Evolutionary conservation across 2,797 vertebrate genomes (phyloP).

Genomic region (Intellagama lesueurii): DNA sequence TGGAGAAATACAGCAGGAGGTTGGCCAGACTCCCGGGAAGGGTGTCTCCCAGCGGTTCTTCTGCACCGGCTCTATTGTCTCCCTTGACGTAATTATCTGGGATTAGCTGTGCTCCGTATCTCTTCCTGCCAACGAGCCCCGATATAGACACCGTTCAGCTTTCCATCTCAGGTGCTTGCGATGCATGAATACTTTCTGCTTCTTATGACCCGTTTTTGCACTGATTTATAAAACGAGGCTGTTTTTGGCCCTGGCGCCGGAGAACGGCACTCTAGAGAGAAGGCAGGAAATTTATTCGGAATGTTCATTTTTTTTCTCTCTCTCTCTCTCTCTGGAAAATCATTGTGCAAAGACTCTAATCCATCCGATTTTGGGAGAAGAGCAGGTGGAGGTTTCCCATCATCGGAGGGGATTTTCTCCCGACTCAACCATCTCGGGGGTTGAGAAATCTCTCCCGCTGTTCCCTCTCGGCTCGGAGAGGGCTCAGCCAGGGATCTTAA

Average conservation of each 20-base stretch:
- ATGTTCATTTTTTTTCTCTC: background rate
- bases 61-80: conserved; percentile 37
- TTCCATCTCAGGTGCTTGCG: conserved; percentile 36
- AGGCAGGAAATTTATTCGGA: background rate
- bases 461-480: background rate
- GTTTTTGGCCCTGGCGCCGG: conserved; percentile 39
- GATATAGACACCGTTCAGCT: conserved; percentile 48
- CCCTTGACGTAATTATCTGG: conserved; percentile 57
- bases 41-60: background rate
- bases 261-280: conserved; percentile 6
- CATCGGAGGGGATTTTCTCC: background rate
- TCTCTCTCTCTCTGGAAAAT: background rate
- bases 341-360: background rate
- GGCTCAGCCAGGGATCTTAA: too few relatives aligned
- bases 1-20: conserved; percentile 3
- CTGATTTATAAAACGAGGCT: conserved; percentile 56
- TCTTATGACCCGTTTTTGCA: conserved; percentile 44
- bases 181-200: background rate
- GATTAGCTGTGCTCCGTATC: conserved; percentile 51
- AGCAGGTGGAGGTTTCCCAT: background rate
- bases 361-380: background rate
- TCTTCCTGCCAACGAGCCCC: background rate
- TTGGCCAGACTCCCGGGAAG: background rate
- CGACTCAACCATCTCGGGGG: background rate
- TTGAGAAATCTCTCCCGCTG: too few relatives aligned